A percentile compares a stretch with the other conserved stretches of the same genome.
These are phyloP conservation scores for Eulacestoma nigropectus DNA, from an alignment of 2,113 vertebrate species.

Conservation along the genomic window DNA sequence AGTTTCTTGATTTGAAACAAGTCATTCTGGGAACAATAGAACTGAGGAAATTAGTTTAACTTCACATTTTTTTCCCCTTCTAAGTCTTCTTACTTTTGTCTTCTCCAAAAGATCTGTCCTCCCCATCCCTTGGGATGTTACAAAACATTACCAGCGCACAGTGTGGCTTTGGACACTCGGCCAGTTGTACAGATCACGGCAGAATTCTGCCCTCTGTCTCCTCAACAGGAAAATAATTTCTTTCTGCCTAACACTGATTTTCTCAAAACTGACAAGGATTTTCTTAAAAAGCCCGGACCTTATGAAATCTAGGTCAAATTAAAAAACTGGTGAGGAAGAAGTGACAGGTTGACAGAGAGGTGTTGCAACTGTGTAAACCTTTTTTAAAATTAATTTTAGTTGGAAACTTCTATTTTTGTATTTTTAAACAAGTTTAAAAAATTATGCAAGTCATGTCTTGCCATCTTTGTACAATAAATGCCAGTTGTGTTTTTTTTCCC, in stretches of 20 bases:
- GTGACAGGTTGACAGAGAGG: not conserved
- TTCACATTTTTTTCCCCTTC: accelerated
- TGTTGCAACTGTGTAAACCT: not conserved
- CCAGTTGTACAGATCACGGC: not conserved
- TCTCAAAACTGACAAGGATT: not conserved
- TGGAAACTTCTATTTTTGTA: not conserved
- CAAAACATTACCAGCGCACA: too few relatives aligned
- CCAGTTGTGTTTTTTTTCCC: accelerated
- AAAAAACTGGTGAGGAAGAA: not conserved
- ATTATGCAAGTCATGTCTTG: accelerated
- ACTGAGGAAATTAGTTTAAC: not conserved
- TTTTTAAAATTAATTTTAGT: not conserved
- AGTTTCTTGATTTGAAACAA: not conserved
- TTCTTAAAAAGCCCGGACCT: not conserved
- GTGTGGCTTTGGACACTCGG: not conserved
- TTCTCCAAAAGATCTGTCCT: not conserved
- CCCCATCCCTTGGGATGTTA: not conserved
- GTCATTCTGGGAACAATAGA: not conserved
- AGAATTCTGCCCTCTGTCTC: not conserved
- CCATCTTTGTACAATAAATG: not conserved
- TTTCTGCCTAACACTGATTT: not conserved
- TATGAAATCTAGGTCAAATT: not conserved
- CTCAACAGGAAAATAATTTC: not conserved
- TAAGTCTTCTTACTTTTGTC: not conserved
- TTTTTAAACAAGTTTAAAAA: not conserved